Conservation (phyloP, 2,888 invertebrate species). For the Protula sp. region DNA sequence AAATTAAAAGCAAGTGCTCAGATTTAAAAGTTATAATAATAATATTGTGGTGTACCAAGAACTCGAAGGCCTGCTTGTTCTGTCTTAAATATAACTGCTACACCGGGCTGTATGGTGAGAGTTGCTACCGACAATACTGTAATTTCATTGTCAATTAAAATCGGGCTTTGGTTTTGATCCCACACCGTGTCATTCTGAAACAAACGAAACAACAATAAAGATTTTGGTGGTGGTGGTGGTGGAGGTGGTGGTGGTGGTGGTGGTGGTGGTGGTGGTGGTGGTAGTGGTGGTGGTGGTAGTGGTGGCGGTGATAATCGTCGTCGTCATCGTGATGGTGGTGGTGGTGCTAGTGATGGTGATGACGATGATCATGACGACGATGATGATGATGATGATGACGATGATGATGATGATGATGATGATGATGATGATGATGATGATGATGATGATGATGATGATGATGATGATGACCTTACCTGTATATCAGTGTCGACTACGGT, state of each 20-base stretch:
- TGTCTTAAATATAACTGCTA: no score
- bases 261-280: neutral
- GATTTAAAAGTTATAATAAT: no score
- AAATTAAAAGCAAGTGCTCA: no score
- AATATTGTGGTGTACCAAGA: no score
- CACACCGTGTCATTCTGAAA: neutral
- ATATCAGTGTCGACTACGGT: no score
- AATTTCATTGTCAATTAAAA: no score
- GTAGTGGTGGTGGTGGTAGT: neutral
- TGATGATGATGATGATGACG: constrained; percentile 9
- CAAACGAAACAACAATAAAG: neutral
- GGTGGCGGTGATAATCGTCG: neutral
- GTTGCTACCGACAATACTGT: no score
- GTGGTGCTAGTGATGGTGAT: constrained; percentile 3
- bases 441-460: constrained; percentile 80
- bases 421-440: constrained; percentile 8
- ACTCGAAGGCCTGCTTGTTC: no score
- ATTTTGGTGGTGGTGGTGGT: no score
- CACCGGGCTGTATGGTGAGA: no score
- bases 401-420: constrained; percentile 6
- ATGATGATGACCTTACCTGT: constrained; percentile 84
- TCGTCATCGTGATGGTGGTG: neutral
- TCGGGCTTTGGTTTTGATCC: neutral
- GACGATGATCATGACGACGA: no score
- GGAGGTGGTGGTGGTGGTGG: constrained; percentile 1